Evolutionary conservation across 2,888 invertebrate species (phyloP).

Genomic region (Chirona hameri): DNA sequence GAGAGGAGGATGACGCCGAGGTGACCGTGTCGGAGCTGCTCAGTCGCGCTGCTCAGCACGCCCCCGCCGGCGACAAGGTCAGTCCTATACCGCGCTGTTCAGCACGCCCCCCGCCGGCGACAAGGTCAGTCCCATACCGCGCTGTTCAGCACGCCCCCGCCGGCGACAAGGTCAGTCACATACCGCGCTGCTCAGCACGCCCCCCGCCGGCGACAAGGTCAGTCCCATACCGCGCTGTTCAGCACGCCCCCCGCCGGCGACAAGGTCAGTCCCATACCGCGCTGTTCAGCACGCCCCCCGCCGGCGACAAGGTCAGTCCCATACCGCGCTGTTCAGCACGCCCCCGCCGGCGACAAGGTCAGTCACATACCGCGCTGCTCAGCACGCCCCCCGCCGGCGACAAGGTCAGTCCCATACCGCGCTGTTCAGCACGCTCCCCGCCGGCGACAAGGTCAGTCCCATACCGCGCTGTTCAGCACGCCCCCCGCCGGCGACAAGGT

Average conservation of each 20-base stretch:
- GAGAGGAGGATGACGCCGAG: slow-evolving; percentile 30
- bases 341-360: neutral
- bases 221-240: neutral
- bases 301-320: neutral
- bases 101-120: neutral
- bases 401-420: too few relatives aligned
- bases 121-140: neutral
- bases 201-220: too few relatives aligned
- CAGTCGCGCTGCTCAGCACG: slow-evolving; percentile 50
- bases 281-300: too few relatives aligned
- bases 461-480: too few relatives aligned
- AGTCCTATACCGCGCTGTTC: neutral
- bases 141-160: neutral
- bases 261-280: neutral
- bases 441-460: neutral
- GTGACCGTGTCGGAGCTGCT: slow-evolving; percentile 50
- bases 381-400: too few relatives aligned
- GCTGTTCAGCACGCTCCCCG: neutral
- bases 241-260: neutral
- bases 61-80: slow-evolving; percentile 45
- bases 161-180: neutral
- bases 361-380: neutral
- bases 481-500: neutral
- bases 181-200: too few relatives aligned
- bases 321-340: neutral